Evolutionary conservation across 2,113 vertebrate species (phyloP).

Genomic region (Jacana jacana): DNA sequence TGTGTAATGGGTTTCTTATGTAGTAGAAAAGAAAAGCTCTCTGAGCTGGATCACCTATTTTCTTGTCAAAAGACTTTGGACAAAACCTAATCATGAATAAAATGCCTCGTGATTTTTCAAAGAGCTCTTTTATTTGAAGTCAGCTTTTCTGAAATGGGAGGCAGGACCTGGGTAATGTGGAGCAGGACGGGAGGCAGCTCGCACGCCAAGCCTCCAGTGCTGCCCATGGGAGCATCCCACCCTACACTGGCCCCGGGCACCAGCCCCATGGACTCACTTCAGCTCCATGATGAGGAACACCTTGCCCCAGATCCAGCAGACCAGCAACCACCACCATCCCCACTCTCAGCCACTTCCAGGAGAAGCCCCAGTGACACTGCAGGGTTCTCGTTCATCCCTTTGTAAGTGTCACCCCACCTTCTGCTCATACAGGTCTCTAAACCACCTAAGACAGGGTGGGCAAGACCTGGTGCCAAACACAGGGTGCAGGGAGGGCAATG

Average conservation of each 20-base stretch:
- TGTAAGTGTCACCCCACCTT: no score
- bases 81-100: slow-evolving; percentile 76
- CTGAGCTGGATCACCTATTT: slow-evolving; percentile 76
- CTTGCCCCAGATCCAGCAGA: not conserved
- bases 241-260: not conserved
- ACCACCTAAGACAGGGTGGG: not conserved
- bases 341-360: not conserved
- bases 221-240: not conserved
- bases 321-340: not conserved
- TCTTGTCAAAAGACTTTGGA: slow-evolving; percentile 80
- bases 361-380: not conserved
- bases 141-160: slow-evolving; percentile 54
- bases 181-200: not conserved
- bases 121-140: slow-evolving; percentile 69
- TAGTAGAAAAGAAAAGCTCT: slow-evolving; percentile 61
- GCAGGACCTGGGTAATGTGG: slow-evolving; percentile 43
- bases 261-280: not conserved
- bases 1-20: slow-evolving; percentile 79
- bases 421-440: not conserved
- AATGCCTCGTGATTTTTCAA: slow-evolving; percentile 72
- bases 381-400: not conserved
- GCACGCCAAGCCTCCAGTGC: not conserved
- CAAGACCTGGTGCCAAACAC: not conserved
- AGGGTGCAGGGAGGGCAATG: not conserved
- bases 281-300: not conserved